Conservation (phyloP, 1,140 invertebrate genomes). For the Lasioglossum baleicum region DNA sequence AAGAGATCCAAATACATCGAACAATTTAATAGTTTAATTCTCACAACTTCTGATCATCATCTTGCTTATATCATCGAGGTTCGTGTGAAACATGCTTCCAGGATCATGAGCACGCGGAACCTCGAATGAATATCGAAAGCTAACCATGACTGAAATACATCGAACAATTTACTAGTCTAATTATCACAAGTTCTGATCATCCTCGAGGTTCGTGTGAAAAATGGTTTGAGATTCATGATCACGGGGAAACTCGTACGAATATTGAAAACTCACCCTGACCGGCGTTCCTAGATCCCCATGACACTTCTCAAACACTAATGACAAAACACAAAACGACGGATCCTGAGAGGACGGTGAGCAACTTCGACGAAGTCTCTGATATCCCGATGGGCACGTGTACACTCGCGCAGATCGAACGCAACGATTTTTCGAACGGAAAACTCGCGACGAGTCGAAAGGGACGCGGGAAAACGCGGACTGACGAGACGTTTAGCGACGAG, state of each 20-base stretch:
- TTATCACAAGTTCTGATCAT: no score
- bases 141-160: constrained; percentile 50
- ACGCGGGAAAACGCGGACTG: constrained; percentile 38
- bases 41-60: no score
- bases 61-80: no score
- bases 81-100: no score
- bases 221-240: no score
- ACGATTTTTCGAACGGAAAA: constrained; percentile 4
- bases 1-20: no score
- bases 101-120: no score
- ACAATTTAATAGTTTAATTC: no score
- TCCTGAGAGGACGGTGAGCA: background rate
- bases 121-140: constrained; percentile 7
- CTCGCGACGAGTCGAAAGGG: constrained; percentile 35
- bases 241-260: no score
- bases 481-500: constrained; percentile 44
- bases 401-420: constrained; percentile 38
- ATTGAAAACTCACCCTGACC: constrained; percentile 55
- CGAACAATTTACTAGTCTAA: no score
- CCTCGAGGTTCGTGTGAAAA: no score
- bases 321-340: constrained; percentile 53
- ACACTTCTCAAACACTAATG: constrained; percentile 56
- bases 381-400: constrained; percentile 42
- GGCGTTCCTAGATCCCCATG: constrained; percentile 64
- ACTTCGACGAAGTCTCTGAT: background rate